A percentile compares a stretch with the other conserved stretches of the same genome.
Conservation (phyloP, 2,797 vertebrate genomes). For the Benthosema pterotum region DNA sequence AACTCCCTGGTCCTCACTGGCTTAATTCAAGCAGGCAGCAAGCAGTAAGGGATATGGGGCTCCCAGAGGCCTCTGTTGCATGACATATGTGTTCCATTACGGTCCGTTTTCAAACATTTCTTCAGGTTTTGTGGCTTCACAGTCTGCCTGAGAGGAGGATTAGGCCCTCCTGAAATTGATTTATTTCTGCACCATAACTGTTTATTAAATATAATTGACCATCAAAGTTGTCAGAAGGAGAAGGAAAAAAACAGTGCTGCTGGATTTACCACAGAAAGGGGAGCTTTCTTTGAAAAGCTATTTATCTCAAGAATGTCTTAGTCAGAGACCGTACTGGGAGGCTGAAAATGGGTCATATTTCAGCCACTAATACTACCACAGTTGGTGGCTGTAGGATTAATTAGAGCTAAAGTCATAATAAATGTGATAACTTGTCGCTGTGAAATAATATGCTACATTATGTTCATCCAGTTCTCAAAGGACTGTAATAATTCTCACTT, state of each 20-base stretch:
- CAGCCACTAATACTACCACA: constrained; percentile 62
- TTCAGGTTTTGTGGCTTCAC: constrained; percentile 79
- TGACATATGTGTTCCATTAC: constrained; percentile 83
- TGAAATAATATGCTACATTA: constrained; percentile 32
- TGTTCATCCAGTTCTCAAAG: constrained; percentile 30
- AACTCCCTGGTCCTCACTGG: constrained; percentile 38
- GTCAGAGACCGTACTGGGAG: constrained; percentile 61
- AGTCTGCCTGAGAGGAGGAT: constrained; percentile 78
- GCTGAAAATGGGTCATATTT: constrained; percentile 70
- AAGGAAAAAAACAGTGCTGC: constrained; percentile 53
- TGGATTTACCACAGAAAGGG: constrained; percentile 64
- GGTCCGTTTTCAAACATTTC: constrained; percentile 76
- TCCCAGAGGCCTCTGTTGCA: constrained; percentile 62
- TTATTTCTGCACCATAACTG: constrained; percentile 80
- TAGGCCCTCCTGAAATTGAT: constrained; percentile 81
- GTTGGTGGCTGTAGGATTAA: constrained; percentile 64
- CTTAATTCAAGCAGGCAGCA: constrained; percentile 42
- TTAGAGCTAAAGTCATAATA: constrained; percentile 61
- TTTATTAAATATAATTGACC: constrained; percentile 87
- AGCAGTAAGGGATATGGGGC: constrained; percentile 46
- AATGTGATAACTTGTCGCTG: constrained; percentile 56
- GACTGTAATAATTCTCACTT: constrained; percentile 44
- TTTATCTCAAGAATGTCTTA: constrained; percentile 68
- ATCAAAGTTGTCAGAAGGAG: constrained; percentile 80
- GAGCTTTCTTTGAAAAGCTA: constrained; percentile 65